Base-by-base conservation (phyloP, 2,113 vertebrate genomes). In the Garra rufa region DNA sequence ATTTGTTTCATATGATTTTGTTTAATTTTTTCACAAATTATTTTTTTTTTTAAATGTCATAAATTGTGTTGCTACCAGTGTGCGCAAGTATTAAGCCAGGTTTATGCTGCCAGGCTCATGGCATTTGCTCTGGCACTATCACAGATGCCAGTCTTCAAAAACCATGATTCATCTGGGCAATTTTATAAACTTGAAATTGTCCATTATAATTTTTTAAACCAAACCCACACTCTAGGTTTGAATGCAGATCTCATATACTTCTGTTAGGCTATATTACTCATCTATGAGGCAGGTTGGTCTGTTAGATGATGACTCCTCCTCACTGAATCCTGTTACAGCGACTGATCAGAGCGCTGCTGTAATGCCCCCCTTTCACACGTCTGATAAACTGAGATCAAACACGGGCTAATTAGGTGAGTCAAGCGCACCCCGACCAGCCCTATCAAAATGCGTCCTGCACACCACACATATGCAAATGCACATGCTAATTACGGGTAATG, bases 401-500 rank as follows among this genome's bases (percentile, higher is more conserved):
- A 6, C 52, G 19, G 76, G 85, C 43, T 87, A 85, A 88, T 83
- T 85, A 85, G 57, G 46, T 3, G 69, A 61, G 69, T 80, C 81
- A 78, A 85, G 81, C 71, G 41, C 19, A 28, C 65, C 74, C 80
- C 67, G 71, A 71, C 71, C 38, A 30, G 44, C 26, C 38, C 74
- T 17, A 85, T 95, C 92, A 93, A 91, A 87, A 94, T 93, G 90
- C 89, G 82, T 87, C 85, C 89, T 87, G 90, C 83, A 84, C 85
- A 86, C 89, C 90, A 86, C 88, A 87, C 87, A 86, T 91, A 92
- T 94, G 92, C 92, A 93, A 93, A 94, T 89, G 89, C 91, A 90
- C 90, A 90, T 92, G 92, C 89, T 94, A 93, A 94, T 93, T 90
- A 93, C 90, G 89, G 86, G 86, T 93, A 92, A 94, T 90, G 87